Base-by-base conservation (phyloP, 2,888 invertebrate genomes). In the Oconnorella tubifera region DNA sequence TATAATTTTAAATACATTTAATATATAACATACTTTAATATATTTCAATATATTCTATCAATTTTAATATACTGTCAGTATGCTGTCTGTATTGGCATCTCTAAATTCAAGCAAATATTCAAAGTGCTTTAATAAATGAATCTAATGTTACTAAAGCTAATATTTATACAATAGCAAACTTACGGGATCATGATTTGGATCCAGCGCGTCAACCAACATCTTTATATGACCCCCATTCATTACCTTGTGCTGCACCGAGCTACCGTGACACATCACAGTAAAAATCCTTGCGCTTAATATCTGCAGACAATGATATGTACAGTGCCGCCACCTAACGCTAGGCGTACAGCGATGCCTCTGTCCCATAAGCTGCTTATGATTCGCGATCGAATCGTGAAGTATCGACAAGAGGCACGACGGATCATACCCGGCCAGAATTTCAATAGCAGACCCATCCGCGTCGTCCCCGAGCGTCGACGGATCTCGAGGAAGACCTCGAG, bases 171-270 rank as follows among this genome's bases (percentile, higher is more conserved):
- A 40, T 40, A 40, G 19, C 19, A 40, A 55, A 75, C 83, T 83
- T 75, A 87, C 87, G 67, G 87, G 87, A 73, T 87, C 87, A 72
- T 87, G 84, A 56, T 87, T 87, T 19, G 86, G 85, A 73, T 87
- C 87, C 53, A 87, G 77, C 19, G 87, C 84, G 65, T 87, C 85
- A 3, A 86, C 84, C 56, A 87, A 77, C 51, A 85, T 85, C 73
- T 85, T 84, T 56, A 87, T 80, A 70, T 86, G 85, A 14, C 85
- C 85, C 68, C 85, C 85, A 66, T 84, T 84, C 59, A 85, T 83
- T 31, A 87, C 77, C 69, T 60, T 50, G 49, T 50, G 25, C 28
- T 60, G 60, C 29, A 33, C 60, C 14, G 28, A 29, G 49, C 25
- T 50, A 25, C 83, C 82, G 75, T 86, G 86, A 68, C 85, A 84